phyloP scores from a whole-genome alignment of 2,797 vertebrate genomes.

The Garrulus glandarius region DNA sequence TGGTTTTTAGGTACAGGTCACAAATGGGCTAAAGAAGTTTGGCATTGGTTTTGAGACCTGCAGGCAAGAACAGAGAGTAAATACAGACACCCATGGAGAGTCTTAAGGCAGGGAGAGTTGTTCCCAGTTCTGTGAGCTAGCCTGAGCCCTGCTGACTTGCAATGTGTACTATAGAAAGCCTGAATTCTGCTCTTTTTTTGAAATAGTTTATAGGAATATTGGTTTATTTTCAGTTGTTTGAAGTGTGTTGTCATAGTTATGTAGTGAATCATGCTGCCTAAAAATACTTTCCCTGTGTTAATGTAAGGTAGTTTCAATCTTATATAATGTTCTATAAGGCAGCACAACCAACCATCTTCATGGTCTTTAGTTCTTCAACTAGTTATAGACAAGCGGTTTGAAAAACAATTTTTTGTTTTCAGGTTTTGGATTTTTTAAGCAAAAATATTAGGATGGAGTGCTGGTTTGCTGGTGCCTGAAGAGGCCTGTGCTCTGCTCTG shows the following conservation, averaged over 20 bases:
- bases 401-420: not conserved
- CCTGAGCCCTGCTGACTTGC: not conserved
- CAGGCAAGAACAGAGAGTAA: not conserved
- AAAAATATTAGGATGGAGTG: not conserved
- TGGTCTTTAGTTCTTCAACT: not conserved
- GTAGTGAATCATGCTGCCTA: not conserved
- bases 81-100: not conserved
- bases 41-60: not conserved
- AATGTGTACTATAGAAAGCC: not conserved
- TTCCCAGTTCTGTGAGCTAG: not conserved
- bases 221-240: not conserved
- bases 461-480: not conserved
- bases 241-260: constrained; percentile 15
- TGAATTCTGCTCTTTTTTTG: not conserved
- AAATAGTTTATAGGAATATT: not conserved
- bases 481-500: not conserved
- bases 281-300: not conserved
- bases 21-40: not conserved
- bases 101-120: not conserved
- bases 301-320: not conserved
- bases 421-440: fast-evolving
- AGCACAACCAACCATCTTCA: not conserved
- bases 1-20: not conserved
- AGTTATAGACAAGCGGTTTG: not conserved
- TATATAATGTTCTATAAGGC: not conserved